A percentile compares a stretch with the other conserved stretches of the same genome.
phyloP scores from a whole-genome alignment of 2,113 vertebrate genomes.

The Puma concolor region DNA sequence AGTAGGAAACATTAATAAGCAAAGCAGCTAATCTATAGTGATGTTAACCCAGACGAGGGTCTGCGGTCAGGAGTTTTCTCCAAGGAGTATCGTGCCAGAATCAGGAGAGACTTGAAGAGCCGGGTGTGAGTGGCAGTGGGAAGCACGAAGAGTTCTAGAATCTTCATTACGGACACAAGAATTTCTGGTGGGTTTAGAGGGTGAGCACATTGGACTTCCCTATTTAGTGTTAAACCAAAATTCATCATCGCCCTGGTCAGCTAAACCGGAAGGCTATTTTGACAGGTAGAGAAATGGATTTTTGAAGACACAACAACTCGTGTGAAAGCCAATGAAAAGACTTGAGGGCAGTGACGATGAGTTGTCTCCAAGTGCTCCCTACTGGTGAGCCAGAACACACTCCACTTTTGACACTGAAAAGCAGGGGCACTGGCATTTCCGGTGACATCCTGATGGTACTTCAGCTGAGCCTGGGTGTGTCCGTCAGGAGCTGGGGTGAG shows the following conservation, averaged over 20 bases:
- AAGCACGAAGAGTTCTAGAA: background rate
- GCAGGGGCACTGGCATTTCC: background rate
- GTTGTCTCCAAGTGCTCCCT: background rate
- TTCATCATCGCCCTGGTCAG: background rate
- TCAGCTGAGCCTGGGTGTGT: background rate
- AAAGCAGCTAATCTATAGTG: background rate
- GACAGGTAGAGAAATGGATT: background rate
- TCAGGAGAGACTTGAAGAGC: background rate
- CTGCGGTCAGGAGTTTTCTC: background rate
- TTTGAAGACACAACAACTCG: background rate
- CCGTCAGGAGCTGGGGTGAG: background rate
- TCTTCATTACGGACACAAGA: background rate
- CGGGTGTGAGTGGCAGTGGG: background rate
- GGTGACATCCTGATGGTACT: too few species aligned
- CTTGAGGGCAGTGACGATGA: background rate
- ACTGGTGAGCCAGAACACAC: background rate
- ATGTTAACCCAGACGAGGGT: background rate
- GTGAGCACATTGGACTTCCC: background rate
- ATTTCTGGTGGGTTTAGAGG: background rate
- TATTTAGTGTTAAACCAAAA: background rate
- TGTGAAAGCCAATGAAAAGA: background rate
- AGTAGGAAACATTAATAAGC: background rate
- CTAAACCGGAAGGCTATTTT: background rate
- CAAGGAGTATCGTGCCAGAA: background rate
- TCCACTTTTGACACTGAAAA: background rate